Evolutionary conservation across 2,113 vertebrate genomes (phyloP), one percentile per base, ranked within the genome.

Genomic region (Ictalurus punctatus): DNA sequence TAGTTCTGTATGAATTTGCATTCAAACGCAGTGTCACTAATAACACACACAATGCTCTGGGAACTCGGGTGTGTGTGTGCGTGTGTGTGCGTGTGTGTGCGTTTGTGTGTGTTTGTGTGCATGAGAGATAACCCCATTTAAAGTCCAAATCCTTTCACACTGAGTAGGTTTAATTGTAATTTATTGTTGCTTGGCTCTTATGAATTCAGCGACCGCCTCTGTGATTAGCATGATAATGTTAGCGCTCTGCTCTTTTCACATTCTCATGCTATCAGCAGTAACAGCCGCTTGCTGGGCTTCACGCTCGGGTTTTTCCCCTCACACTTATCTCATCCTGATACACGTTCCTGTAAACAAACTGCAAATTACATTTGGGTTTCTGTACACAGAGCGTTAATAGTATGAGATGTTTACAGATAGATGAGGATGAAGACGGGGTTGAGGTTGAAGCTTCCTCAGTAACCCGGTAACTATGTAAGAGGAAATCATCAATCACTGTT

Each of bases 171-270:
- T 85, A 65, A 85, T 69, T 85, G 83, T 85, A 69, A 85, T 71
- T 71, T 71, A 69, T 85, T 85, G 83, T 85, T 34, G 7, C 8
- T 13, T 3, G n/a, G 27, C 37, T 85, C 65, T 85, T 71, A n/a
- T 30, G 65, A 85, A 85, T 85, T 52, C 44, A 48, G 40, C 9
- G 30, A 37, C 19, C 59, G n/a, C 27, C 37, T 69, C 63, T 30
- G 61, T 85, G 83, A 85, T 85, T 85, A 85, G 63, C 83, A 85
- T 82, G 56, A 82, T 59, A 82, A 82, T 82, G 56, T 82, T 82
- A 59, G 80, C 30, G 19, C 21, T 37, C 27, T 5, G 56, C 56
- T 82, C 54, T 34, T 2, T 34, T 37, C 80, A 59, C 80, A 37
- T 25, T 23, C 30, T 21, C 54, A 23, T 82, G 56, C 80, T 82